Evolutionary conservation across 2,113 vertebrate genomes (phyloP).

Genomic region (Todiramphus saurophagus): DNA sequence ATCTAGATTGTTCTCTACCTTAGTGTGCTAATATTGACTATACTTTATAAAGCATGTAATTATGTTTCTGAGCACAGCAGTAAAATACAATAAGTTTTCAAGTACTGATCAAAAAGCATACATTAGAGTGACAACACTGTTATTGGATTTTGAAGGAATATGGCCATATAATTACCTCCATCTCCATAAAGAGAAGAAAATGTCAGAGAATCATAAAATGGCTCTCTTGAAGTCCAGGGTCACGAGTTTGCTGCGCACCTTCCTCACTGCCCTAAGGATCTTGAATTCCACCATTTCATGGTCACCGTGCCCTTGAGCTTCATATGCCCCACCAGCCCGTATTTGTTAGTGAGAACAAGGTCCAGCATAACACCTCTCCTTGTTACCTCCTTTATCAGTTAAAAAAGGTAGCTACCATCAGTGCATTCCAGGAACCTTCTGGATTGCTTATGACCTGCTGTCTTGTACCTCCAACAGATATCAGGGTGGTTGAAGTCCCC

Average conservation of each 20-base stretch:
- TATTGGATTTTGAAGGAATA: constrained; percentile 16
- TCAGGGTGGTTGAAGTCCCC: no score
- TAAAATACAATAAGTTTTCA: constrained; percentile 20
- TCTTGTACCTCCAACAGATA: background rate
- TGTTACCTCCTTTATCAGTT: background rate
- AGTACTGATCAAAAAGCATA: constrained; percentile 8
- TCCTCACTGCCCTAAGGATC: no score
- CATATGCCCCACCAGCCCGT: background rate
- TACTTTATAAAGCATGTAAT: constrained; percentile 16
- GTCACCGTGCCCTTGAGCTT: background rate
- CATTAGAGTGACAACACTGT: background rate
- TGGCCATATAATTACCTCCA: background rate
- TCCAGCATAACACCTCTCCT: background rate
- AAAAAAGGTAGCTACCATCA: background rate
- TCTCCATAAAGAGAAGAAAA: background rate
- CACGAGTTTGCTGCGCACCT: no score
- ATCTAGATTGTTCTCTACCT: background rate
- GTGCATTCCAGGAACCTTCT: background rate
- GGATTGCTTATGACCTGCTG: background rate
- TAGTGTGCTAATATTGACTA: constrained; percentile 19
- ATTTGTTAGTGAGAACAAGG: background rate
- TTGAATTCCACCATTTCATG: no score
- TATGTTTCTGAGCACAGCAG: background rate
- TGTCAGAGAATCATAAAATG: background rate
- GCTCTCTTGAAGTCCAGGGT: no score